A percentile compares a stretch with the other conserved stretches of the same genome.
Conservation (phyloP, 2,797 vertebrate genomes). For the Cygnus olor region DNA sequence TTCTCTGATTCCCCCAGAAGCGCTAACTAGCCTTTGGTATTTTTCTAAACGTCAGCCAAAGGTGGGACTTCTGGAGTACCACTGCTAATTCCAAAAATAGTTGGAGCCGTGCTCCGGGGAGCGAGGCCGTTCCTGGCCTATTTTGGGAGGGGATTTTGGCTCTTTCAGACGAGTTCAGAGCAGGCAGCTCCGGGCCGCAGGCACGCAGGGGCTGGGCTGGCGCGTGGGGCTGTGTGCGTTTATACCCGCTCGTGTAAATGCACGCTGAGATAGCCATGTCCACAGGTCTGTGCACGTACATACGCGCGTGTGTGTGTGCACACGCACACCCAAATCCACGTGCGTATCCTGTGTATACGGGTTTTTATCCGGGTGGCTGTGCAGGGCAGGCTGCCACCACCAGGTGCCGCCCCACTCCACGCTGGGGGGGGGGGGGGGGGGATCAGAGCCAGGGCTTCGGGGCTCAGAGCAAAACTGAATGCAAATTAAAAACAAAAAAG, state of each 20-base stretch:
- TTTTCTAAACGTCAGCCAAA: background rate
- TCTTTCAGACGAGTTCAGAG: background rate
- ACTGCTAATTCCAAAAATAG: rapidly evolving
- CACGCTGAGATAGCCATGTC: no score
- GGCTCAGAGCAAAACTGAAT: no score
- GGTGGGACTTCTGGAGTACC: background rate
- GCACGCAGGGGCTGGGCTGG: background rate
- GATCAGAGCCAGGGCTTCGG: no score
- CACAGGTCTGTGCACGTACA: no score
- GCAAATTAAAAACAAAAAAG: no score
- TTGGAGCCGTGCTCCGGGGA: background rate
- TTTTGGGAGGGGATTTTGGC: background rate
- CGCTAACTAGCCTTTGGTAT: background rate
- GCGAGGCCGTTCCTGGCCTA: background rate
- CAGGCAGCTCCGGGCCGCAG: background rate
- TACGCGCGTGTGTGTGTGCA: no score
- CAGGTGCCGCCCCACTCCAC: background rate
- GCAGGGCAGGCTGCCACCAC: background rate
- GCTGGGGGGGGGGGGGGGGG: no score
- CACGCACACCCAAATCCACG: no score
- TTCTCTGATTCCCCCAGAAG: background rate
- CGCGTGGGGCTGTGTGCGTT: no score
- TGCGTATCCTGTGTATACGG: no score
- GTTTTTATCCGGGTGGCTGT: no score
- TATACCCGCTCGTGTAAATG: no score